Percentiles rank a stretch among this genome's conserved stretches.
These are phyloP conservation scores for Parascotia fuliginaria DNA, from an alignment of 2,888 invertebrate genomes.

Conservation along the genomic window DNA sequence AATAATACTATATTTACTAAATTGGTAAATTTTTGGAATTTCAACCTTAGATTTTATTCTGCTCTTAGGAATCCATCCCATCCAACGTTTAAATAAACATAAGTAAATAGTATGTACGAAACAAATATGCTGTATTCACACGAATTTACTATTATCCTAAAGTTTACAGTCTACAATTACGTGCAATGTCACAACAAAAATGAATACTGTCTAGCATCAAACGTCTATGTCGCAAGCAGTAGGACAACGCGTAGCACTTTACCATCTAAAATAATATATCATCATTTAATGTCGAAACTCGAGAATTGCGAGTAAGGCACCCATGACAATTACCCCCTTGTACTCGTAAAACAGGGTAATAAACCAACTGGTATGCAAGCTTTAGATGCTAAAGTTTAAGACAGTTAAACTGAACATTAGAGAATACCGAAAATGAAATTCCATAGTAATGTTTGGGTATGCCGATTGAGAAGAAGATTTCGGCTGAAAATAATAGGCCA, in stretches of 20 bases:
- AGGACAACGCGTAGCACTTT: background rate
- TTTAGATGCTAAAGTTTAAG: conserved; percentile 22
- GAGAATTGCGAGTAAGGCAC: conserved; percentile 8
- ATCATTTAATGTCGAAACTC: conserved; percentile 18
- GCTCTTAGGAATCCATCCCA: too few species aligned
- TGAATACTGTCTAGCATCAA: background rate
- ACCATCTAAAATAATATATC: conserved; percentile 19
- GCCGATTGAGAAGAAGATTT: too few species aligned
- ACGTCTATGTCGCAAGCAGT: conserved; percentile 8
- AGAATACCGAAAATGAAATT: conserved; percentile 2
- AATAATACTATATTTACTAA: too few species aligned
- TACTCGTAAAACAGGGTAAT: conserved; percentile 31
- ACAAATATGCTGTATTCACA: too few species aligned
- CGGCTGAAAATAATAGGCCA: too few species aligned
- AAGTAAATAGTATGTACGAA: too few species aligned
- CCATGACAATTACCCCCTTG: conserved; percentile 23
- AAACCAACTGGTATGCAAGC: conserved; percentile 19
- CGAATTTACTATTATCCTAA: background rate
- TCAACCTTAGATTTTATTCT: too few species aligned
- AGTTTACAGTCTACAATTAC: background rate
- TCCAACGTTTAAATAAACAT: too few species aligned
- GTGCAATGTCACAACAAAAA: background rate
- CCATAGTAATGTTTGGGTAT: too few species aligned
- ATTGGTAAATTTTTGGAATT: too few species aligned
- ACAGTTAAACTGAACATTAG: background rate